A percentile compares a stretch with the other conserved stretches of the same genome.
Evolutionary conservation across 2,797 vertebrate genomes (phyloP).

Genomic region (Onychomys leucogaster): DNA sequence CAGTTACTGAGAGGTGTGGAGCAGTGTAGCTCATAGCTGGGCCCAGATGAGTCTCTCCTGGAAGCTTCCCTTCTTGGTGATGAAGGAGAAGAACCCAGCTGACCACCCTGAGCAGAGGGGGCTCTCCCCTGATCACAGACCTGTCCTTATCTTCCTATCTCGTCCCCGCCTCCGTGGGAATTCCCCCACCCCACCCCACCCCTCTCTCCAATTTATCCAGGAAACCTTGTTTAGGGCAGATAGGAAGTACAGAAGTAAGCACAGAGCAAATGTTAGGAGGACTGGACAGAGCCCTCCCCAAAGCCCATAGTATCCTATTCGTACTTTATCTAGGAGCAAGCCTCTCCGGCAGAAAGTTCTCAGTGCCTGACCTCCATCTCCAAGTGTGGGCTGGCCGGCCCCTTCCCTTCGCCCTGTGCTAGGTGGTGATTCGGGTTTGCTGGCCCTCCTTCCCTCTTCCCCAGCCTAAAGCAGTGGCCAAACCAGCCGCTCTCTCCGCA

Average conservation of each 20-base stretch:
- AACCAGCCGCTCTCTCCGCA: conserved; percentile 37
- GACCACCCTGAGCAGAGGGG: neutral
- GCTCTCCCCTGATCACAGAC: neutral
- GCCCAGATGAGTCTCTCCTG: neutral
- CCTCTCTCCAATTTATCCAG: neutral
- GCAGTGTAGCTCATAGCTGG: neutral
- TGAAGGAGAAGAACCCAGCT: neutral
- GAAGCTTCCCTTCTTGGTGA: fast-evolving
- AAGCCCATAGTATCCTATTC: neutral
- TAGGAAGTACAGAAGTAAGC: neutral
- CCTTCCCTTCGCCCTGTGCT: neutral
- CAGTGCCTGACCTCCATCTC: neutral
- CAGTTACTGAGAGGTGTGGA: neutral
- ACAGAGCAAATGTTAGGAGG: neutral
- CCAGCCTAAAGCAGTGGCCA: neutral
- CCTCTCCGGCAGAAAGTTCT: neutral
- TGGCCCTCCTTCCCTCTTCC: neutral
- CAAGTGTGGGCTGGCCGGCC: neutral
- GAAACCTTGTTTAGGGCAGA: neutral
- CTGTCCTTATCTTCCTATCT: neutral
- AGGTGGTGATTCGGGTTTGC: neutral
- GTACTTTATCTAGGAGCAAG: neutral
- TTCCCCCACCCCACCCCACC: too few relatives aligned
- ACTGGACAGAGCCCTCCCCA: neutral
- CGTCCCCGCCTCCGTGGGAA: neutral